A percentile compares a stretch with the other conserved stretches of the same genome.
Conservation (phyloP, 2,113 vertebrate genomes). For the Heterotilapia buettikoferi region DNA sequence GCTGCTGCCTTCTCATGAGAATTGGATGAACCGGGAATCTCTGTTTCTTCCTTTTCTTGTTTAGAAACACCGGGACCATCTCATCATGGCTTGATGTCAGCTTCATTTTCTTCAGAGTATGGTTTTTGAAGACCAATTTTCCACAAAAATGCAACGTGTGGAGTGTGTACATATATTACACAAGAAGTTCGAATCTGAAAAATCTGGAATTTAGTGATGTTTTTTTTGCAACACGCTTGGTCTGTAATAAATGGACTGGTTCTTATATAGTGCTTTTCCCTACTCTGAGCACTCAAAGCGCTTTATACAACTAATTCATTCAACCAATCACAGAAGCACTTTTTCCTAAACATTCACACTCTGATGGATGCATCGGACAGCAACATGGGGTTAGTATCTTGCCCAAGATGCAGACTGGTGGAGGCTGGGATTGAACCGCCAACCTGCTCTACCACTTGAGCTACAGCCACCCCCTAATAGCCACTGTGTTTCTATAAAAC, state of each 20-base stretch:
- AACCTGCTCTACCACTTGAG: neutral
- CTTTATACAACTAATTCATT: neutral
- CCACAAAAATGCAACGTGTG: neutral
- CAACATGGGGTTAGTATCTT: neutral
- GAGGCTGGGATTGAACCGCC: neutral
- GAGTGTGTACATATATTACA: neutral
- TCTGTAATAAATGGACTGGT: neutral
- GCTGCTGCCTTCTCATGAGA: neutral
- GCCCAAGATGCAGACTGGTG: neutral
- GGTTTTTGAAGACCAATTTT: neutral
- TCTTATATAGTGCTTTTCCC: rapidly evolving
- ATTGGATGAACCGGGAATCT: neutral
- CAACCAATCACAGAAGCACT: neutral
- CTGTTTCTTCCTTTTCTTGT: neutral
- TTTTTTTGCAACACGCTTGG: neutral
- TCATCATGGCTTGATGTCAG: neutral
- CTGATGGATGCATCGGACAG: neutral
- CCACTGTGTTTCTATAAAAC: neutral
- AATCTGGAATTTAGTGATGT: neutral
- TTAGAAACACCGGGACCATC: neutral
- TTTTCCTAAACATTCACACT: neutral
- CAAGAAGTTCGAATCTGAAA: neutral
- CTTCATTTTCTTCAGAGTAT: neutral
- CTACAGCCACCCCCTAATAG: rapidly evolving
- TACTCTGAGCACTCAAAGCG: neutral